Evolutionary conservation across 2,888 invertebrate genomes (phyloP), one percentile per base, ranked within the genome.

Genomic region (Podotricha telesiphe): DNA sequence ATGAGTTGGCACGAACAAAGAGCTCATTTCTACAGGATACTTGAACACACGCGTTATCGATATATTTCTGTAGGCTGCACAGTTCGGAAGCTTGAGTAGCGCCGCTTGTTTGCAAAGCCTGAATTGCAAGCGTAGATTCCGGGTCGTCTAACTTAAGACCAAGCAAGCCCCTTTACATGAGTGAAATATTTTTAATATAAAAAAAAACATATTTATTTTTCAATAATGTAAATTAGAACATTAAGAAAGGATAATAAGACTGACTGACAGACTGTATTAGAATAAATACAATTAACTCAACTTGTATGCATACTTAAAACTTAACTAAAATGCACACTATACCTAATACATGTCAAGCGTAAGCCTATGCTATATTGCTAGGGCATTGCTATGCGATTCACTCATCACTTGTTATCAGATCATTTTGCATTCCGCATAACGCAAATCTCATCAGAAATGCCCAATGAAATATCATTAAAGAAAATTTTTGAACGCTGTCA

Each of bases 1-100:
- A 85, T 83, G 80, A 79, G 76, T 70, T 76, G 71, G 59, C 72
- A 69, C 73, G 80, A 83, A 86, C 86, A 86, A 86, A 86, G 80
- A 82, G 78, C 77, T 81, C 83, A 82, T 85, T 83, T 80, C 79
- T 75, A 75, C 76, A 83, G 84, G 82, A 86, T 78, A 78, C 74
- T 75, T 75, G 73, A 75, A 76, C 76, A 79, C 77, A 78, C 79
- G 78, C 80, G 78, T 69, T 69, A 73, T 71, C 73, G 71, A 73
- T 73, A 73, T 71, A 73, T 73, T 67, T 69, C 68, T 75, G 73
- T 79, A 84, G 82, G 84, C 83, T 63, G 68, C 69, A 68, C 61
- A 78, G 67, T 72, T 73, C 70, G 82, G 71, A 68, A 61, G 77
- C 82, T 83, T 74, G 75, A 76, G 76, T 75, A 64, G 74, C 67